A percentile compares a stretch with the other conserved stretches of the same genome.
phyloP scores from a whole-genome alignment of 1,140 invertebrate species.

The Heliothis subflexa region DNA sequence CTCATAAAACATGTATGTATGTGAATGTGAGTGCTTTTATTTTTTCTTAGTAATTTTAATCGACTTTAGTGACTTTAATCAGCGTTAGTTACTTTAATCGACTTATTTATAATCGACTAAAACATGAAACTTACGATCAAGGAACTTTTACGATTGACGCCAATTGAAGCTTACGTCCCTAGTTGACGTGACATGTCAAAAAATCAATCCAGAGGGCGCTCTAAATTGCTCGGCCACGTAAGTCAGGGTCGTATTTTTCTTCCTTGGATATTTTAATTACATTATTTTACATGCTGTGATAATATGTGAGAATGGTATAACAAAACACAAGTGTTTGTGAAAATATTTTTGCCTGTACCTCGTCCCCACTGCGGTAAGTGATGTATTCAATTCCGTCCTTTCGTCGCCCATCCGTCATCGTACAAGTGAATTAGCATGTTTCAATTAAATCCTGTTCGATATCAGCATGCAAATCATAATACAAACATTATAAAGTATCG shows the following conservation, averaged over 20 bases:
- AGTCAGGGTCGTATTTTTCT: slow-evolving; percentile 85
- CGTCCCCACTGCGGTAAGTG: slow-evolving; percentile 72
- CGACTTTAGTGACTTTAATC: neutral
- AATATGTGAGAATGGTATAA: slow-evolving; percentile 83
- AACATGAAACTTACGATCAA: neutral
- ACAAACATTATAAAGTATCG: slow-evolving; percentile 61
- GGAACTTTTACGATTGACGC: too few relatives aligned
- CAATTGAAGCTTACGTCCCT: slow-evolving; percentile 34
- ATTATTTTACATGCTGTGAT: slow-evolving; percentile 72
- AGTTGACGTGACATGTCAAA: slow-evolving; percentile 78
- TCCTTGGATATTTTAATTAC: slow-evolving; percentile 75
- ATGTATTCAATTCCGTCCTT: slow-evolving; percentile 47
- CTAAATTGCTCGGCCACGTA: slow-evolving; percentile 84
- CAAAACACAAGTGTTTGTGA: slow-evolving; percentile 64
- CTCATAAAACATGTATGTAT: too few relatives aligned
- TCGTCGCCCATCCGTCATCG: slow-evolving; percentile 73
- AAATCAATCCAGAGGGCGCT: slow-evolving; percentile 83
- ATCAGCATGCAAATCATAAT: slow-evolving; percentile 71
- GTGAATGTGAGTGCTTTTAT: too few relatives aligned
- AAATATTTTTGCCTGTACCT: slow-evolving; percentile 69
- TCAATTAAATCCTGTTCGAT: slow-evolving; percentile 75
- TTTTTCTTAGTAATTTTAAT: neutral
- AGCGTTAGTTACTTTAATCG: neutral
- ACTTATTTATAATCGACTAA: slow-evolving; percentile 36
- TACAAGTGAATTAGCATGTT: slow-evolving; percentile 80